These are phyloP conservation scores for Caerostris extrusa DNA, from an alignment of 1,140 invertebrate species.

Conservation along the genomic window DNA sequence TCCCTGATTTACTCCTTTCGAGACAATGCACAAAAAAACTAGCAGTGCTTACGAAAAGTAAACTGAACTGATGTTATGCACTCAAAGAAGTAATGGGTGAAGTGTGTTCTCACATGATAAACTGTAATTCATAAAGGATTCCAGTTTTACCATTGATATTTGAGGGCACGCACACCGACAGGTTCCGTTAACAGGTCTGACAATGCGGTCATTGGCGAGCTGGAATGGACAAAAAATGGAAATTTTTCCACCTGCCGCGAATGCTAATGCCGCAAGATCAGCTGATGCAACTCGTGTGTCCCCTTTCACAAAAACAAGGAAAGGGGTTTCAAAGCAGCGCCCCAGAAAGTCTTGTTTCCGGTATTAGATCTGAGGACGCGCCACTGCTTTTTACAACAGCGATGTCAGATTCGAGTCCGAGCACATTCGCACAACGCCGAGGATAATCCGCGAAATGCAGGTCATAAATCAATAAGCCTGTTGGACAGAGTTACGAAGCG, in stretches of 20 bases:
- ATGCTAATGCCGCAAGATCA: conserved; percentile 67
- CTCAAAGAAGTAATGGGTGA: no score
- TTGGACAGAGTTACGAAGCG: neutral
- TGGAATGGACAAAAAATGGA: conserved; percentile 38
- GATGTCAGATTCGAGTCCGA: neutral
- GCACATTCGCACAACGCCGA: neutral
- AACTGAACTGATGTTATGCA: no score
- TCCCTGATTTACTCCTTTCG: no score
- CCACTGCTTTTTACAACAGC: neutral
- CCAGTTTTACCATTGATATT: no score
- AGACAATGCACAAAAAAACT: no score
- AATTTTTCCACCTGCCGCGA: neutral
- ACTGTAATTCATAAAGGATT: no score
- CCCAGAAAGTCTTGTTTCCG: conserved; percentile 44
- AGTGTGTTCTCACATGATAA: no score
- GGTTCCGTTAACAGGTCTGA: neutral
- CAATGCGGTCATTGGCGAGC: neutral
- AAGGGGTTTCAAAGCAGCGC: conserved; percentile 57
- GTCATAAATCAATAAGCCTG: neutral
- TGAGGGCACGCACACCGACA: no score
- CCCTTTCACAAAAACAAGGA: conserved; percentile 66
- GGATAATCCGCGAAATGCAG: neutral
- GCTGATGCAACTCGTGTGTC: conserved; percentile 61
- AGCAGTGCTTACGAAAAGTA: no score
- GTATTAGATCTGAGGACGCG: conserved; percentile 48